Base-by-base conservation (phyloP, 2,888 invertebrate genomes). In the Ophion costatus region DNA sequence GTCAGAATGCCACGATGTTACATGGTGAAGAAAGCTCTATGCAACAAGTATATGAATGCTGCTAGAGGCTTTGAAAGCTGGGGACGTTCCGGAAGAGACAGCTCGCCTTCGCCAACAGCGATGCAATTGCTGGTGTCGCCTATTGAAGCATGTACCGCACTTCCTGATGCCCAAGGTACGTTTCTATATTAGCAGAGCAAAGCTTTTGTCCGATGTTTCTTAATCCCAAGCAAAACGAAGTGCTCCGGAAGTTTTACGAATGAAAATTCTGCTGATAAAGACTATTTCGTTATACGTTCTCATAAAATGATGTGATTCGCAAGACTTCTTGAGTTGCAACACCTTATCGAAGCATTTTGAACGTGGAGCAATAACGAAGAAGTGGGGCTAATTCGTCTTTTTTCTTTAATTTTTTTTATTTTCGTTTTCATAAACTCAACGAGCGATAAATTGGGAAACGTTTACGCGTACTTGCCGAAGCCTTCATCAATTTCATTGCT, bases 1-100 rank as follows among this genome's bases (percentile, higher is more conserved):
- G 57, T 57, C 94, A 95, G 94, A 91, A 96, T 96, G 96, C 96
- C 96, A 94, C 96, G 96, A 92, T 96, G 96, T 93, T 96, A 96
- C 92, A 96, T 96, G 96, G 96, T 96, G 91, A 96, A 96, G 95
- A 96, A 96, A 93, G 92, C 93, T 82, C 94, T 95, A 92, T 95
- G 94, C 94, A 94, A 94, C 93, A 94, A 94, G 93, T 94, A 94
- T 87, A 92, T 93, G 88, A 93, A 92, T 88, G 91, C 93, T 81
- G 90, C 92, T 86, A 91, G 92, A 87, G 92, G 92, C 84, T 93
- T 93, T 85, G 93, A 93, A 82, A 91, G 86, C 85, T 92, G 93
- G 92, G 90, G 89, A 83, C 91, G 93, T 69, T 90, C 90, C 86
- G 91, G 92, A 85, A 91, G 89, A 83, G 83, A 86, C 73, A 83